Evolutionary conservation across 2,113 vertebrate species (phyloP).

Genomic region (Australoheros scitulus): DNA sequence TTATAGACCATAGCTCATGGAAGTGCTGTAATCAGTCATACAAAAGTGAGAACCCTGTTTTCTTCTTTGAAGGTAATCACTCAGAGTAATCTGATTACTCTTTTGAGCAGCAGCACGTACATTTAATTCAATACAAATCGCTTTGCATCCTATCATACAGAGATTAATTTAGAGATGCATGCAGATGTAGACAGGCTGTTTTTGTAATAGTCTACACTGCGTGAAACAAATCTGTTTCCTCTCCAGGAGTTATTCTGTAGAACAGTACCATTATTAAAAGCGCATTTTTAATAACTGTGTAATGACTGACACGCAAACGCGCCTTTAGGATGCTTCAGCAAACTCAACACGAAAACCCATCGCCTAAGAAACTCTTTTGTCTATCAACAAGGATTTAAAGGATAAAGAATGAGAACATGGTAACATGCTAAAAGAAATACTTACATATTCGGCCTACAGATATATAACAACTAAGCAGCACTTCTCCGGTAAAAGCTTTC

Average conservation of each 20-base stretch:
- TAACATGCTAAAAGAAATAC: not conserved
- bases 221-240: not conserved
- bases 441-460: not conserved
- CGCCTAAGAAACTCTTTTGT: not conserved
- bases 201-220: not conserved
- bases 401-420: not conserved
- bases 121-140: not conserved
- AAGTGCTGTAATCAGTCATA: not conserved
- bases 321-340: not conserved
- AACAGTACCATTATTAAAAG: not conserved
- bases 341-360: not conserved
- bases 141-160: not conserved
- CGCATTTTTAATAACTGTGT: not conserved
- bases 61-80: not conserved
- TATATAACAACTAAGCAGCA: not conserved
- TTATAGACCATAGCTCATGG: not conserved
- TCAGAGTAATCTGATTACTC: not conserved
- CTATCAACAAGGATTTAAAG: not conserved
- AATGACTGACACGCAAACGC: not conserved
- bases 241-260: not conserved
- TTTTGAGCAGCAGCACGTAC: not conserved
- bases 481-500: not conserved
- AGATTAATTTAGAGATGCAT: not conserved
- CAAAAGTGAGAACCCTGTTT: not conserved
- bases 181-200: not conserved